A percentile compares a stretch with the other conserved stretches of the same genome.
Evolutionary conservation across 2,888 invertebrate species (phyloP).

Genomic region (Lepetodrilus schrolli): DNA sequence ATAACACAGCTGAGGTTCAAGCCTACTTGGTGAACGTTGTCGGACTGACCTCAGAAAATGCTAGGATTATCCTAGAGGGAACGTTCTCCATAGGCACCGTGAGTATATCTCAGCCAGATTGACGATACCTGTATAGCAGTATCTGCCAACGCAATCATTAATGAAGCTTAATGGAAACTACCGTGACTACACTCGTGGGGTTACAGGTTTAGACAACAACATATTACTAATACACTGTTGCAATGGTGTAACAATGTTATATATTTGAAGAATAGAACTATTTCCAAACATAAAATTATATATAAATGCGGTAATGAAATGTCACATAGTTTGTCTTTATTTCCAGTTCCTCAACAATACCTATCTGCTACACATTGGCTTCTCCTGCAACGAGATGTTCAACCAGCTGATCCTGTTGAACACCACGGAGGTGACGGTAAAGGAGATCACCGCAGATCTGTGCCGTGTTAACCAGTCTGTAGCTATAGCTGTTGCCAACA

Average conservation of each 20-base stretch:
- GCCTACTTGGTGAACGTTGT: slow-evolving; percentile 50
- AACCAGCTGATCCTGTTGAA: slow-evolving; percentile 39
- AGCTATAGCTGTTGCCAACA: slow-evolving; percentile 46
- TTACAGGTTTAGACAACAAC: no score
- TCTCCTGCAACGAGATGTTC: slow-evolving; percentile 38
- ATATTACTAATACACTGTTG: no score
- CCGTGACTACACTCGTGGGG: no score
- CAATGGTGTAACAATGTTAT: no score
- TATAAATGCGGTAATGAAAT: no score
- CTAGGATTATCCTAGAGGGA: slow-evolving; percentile 54
- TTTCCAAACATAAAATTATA: no score
- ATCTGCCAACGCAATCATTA: no score
- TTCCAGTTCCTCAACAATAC: slow-evolving; percentile 40
- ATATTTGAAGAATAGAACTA: no score
- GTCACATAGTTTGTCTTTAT: no score
- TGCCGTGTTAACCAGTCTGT: slow-evolving; percentile 51
- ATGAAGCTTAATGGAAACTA: no score
- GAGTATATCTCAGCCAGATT: no score
- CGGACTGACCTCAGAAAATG: slow-evolving; percentile 46
- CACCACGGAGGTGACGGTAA: slow-evolving; percentile 35
- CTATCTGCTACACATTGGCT: slow-evolving; percentile 30
- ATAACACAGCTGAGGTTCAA: slow-evolving; percentile 46
- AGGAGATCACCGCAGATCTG: slow-evolving; percentile 53
- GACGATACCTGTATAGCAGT: no score
- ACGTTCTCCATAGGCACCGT: slow-evolving; percentile 60